Base-by-base conservation (phyloP, 2,888 invertebrate genomes). In the Meiosimyza platycephala region DNA sequence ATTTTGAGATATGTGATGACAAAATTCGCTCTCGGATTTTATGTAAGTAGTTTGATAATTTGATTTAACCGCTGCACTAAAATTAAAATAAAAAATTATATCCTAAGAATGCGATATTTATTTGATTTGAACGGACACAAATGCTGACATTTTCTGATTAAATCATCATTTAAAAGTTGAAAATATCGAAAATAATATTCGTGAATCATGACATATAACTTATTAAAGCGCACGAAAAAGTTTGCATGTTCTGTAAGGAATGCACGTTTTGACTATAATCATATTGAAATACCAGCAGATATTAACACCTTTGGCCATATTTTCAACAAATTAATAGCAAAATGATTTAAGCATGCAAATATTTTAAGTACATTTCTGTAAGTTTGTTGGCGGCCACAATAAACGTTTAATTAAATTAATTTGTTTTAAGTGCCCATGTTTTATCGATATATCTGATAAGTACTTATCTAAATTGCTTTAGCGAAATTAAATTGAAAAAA, bases 401-500 rank as follows among this genome's bases (percentile, higher is more conserved):
- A 16, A 48, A 63, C 18, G 6, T 48, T 13, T 48, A 63, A 50
- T 63, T 63, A 28, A 59, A 48, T 47, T 12, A 60, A 68, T 63
- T 22, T 52, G 51, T 55, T 59, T 16, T 74, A 66, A 57, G 50
- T n/a, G 28, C 51, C 28, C 72, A 72, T 74, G 70, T 63, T 72
- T 52, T 73, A 63, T 22, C 40, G 59, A 57, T 59, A 65, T 54
- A 73, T 48, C 57, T 33, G 57, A 72, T 52, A 73, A 72, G 22
- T 15, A 59, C n/a, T 15, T 57, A 50, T 66, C 63, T 52, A 69
- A 71, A 71, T 57, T 48, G n/a, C 50, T 47, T 52, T 15, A 71
- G 59, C 28, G 28, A 70, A 54, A 67, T 70, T 68, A 59, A 70
- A 70, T 68, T 75, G 72, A 75, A 75, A 71, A 74, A 74, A 72